Conservation (phyloP, 2,888 invertebrate species). For the Apoderus coryli region DNA sequence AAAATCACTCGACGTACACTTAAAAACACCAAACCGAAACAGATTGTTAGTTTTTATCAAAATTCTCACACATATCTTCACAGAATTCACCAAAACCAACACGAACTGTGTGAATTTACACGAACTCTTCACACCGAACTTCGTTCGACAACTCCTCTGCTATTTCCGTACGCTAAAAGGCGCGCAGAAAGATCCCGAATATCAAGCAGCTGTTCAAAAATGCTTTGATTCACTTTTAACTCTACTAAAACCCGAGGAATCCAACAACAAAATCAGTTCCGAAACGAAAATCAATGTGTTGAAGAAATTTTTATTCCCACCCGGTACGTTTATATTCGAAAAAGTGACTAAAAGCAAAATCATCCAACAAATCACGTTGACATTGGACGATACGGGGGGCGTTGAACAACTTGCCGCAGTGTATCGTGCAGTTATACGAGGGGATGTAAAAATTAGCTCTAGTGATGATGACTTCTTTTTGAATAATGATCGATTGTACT, state of each 20-base stretch:
- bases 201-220: constrained; percentile 42
- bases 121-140: constrained; percentile 45
- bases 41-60: constrained; percentile 45
- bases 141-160: constrained; percentile 46
- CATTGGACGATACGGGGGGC: constrained; percentile 44
- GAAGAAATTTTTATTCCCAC: constrained; percentile 48
- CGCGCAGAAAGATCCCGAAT: constrained; percentile 41
- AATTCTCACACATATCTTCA: constrained; percentile 41
- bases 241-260: constrained; percentile 37
- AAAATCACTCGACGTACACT: constrained; percentile 43
- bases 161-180: constrained; percentile 43
- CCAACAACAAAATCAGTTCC: constrained; percentile 34
- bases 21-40: constrained; percentile 40
- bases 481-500: constrained; percentile 52
- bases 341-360: constrained; percentile 53
- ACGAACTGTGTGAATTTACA: constrained; percentile 34
- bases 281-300: constrained; percentile 43
- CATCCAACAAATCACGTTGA: constrained; percentile 46
- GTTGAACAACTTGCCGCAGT: constrained; percentile 47
- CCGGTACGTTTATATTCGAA: constrained; percentile 60
- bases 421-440: constrained; percentile 39
- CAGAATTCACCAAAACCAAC: constrained; percentile 27
- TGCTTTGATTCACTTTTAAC: constrained; percentile 38
- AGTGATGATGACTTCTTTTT: constrained; percentile 40
- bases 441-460: constrained; percentile 32